A percentile compares a stretch with the other conserved stretches of the same genome.
These are phyloP conservation scores for Phacellophora camtschatica DNA, from an alignment of 30 jellyfish, hydroid and myxozoan species.

Conservation along the genomic window DNA sequence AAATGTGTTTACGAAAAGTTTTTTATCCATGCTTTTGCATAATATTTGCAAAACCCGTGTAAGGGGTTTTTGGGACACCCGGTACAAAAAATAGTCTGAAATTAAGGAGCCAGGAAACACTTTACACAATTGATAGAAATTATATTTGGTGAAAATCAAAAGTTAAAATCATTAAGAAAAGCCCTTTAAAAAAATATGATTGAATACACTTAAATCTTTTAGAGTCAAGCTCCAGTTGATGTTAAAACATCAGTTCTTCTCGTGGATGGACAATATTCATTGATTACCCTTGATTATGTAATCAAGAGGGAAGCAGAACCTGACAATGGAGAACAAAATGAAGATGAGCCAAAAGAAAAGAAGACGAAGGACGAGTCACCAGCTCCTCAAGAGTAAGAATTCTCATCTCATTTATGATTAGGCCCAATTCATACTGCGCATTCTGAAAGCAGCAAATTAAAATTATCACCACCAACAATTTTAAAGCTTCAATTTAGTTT, in stretches of 20 bases:
- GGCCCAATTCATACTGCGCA: no score
- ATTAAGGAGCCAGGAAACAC: no score
- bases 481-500: no score
- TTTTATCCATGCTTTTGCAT: not conserved
- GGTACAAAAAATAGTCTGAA: not conserved
- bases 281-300: slow-evolving; percentile 90
- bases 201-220: not conserved
- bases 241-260: slow-evolving; percentile 92
- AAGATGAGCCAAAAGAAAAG: slow-evolving; percentile 20
- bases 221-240: slow-evolving; percentile 92
- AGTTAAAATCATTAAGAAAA: no score
- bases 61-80: not conserved
- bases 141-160: no score
- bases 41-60: not conserved
- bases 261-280: slow-evolving; percentile 85
- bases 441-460: no score
- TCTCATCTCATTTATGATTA: no score
- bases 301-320: slow-evolving; percentile 43
- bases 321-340: slow-evolving; percentile 10
- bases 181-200: no score
- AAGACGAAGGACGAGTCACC: slow-evolving; percentile 54
- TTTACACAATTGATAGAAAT: no score
- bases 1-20: not conserved
- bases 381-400: slow-evolving; percentile 19
- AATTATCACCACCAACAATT: no score